phyloP scores from a whole-genome alignment of 2,113 vertebrate genomes.

The Osmerus eperlanus region DNA sequence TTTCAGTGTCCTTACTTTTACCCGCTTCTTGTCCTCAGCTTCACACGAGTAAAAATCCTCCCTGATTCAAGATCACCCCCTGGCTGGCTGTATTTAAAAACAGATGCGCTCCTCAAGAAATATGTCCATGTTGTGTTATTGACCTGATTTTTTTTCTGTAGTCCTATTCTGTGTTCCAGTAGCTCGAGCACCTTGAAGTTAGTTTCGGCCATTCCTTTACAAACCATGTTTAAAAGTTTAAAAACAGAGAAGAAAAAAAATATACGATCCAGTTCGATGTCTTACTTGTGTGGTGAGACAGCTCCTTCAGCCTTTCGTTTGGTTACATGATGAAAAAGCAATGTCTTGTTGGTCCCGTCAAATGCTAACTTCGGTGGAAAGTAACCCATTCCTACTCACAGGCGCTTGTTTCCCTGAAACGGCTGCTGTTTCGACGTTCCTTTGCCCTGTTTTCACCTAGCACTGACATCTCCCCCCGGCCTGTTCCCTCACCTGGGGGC shows the following conservation, averaged over 20 bases:
- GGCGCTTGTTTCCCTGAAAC: constrained; percentile 48
- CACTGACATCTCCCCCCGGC: constrained; percentile 44
- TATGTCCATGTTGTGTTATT: constrained; percentile 82
- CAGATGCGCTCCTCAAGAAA: constrained; percentile 71
- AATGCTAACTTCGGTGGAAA: constrained; percentile 25
- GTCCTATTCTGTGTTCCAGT: constrained; percentile 60
- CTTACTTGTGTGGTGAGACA: neutral
- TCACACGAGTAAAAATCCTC: constrained; percentile 62
- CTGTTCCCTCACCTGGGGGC: constrained; percentile 24
- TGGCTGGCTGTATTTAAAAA: constrained; percentile 73
- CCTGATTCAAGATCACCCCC: constrained; percentile 74
- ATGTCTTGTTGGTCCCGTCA: constrained; percentile 34
- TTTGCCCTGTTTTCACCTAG: constrained; percentile 39
- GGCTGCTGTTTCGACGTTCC: constrained; percentile 45
- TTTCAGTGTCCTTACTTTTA: constrained; percentile 90
- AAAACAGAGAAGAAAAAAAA: neutral
- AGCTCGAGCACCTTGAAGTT: constrained; percentile 55
- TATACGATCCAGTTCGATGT: constrained; percentile 40
- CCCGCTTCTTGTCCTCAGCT: constrained; percentile 99
- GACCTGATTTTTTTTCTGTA: constrained; percentile 62
- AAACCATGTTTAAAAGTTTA: constrained; percentile 47
- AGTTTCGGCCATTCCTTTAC: constrained; percentile 59
- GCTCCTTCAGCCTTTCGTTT: constrained; percentile 42
- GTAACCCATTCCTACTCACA: constrained; percentile 30
- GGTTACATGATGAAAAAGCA: constrained; percentile 10